phyloP scores from a whole-genome alignment of 2,797 vertebrate genomes.

The Sarcoramphus papa region DNA sequence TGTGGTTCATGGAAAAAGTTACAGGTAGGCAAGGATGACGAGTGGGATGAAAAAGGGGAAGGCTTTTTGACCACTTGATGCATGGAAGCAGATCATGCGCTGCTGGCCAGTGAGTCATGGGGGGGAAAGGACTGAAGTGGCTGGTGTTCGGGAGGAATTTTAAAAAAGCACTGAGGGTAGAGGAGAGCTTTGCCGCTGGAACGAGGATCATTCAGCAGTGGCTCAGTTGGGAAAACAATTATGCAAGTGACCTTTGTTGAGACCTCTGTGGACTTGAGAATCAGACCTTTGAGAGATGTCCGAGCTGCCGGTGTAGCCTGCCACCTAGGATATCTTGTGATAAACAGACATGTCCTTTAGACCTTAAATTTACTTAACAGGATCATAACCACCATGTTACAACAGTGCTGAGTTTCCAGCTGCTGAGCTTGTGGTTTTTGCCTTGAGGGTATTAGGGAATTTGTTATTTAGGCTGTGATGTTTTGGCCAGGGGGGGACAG shows the following conservation, averaged over 20 bases:
- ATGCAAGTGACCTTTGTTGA: conserved; percentile 22
- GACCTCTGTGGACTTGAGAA: background rate
- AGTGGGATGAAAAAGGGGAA: background rate
- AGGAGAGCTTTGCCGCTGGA: background rate
- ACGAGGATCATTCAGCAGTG: background rate
- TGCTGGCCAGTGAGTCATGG: background rate
- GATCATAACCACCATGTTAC: background rate
- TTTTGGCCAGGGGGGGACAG: background rate
- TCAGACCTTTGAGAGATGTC: conserved; percentile 20
- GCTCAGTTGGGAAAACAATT: conserved; percentile 43
- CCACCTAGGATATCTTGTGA: background rate
- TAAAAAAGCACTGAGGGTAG: background rate
- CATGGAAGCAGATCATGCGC: background rate
- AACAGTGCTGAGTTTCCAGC: background rate
- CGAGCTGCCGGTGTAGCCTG: background rate
- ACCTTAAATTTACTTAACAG: conserved; percentile 40
- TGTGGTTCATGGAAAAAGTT: conserved; percentile 9
- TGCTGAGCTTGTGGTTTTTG: conserved; percentile 32
- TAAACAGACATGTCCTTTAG: conserved; percentile 51
- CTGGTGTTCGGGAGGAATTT: background rate
- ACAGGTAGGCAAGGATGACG: background rate
- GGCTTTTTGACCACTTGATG: background rate
- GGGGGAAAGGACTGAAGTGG: background rate
- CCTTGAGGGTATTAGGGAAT: background rate
- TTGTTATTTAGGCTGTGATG: background rate